Conservation (phyloP, 2,888 invertebrate species). For the Drosophila colorata region DNA sequence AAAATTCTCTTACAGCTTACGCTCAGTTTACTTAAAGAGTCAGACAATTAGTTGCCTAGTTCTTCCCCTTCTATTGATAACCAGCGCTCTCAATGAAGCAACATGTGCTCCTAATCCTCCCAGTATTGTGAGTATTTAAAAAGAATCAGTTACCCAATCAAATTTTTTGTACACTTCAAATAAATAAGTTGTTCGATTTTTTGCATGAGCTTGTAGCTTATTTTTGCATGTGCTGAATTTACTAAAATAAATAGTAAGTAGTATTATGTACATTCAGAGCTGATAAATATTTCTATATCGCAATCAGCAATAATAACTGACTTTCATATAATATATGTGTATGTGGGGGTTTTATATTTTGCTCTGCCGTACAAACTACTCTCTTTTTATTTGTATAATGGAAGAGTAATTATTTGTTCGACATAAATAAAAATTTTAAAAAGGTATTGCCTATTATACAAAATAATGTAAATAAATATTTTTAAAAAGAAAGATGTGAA, state of each 20-base stretch:
- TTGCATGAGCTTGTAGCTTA: constrained; percentile 10
- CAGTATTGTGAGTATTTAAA: constrained; percentile 44
- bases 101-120: constrained; percentile 7
- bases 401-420: no score
- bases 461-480: no score
- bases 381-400: no score
- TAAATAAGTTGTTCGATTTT: background rate
- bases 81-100: constrained; percentile 23
- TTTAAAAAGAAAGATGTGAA: no score
- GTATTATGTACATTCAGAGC: background rate
- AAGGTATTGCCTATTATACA: no score
- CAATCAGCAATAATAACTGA: constrained; percentile 19
- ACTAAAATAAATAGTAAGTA: background rate
- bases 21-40: constrained; percentile 30
- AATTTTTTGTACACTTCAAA: background rate
- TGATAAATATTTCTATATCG: constrained; percentile 3
- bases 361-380: background rate
- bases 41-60: constrained; percentile 30
- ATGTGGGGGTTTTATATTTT: background rate
- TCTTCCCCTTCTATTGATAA: constrained; percentile 1
- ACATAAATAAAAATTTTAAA: no score
- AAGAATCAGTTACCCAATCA: background rate
- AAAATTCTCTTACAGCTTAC: constrained; percentile 61
- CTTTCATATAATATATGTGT: background rate
- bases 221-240: constrained; percentile 28